Percentiles rank a stretch among this genome's conserved stretches.
These are phyloP conservation scores for Muscidifurax raptorellus DNA, from an alignment of 1,140 invertebrate species.

Conservation along the genomic window DNA sequence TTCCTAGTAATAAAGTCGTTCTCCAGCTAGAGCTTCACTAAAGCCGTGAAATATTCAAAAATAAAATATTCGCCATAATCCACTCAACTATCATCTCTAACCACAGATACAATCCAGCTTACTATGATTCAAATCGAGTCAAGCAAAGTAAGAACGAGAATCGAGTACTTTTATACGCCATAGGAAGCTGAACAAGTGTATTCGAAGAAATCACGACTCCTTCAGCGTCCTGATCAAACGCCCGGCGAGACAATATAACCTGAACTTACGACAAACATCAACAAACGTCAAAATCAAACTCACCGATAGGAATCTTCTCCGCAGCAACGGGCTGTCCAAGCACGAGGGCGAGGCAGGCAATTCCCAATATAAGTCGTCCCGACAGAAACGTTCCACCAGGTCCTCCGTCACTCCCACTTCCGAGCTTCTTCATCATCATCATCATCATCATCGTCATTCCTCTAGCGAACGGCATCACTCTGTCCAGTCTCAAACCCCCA, in stretches of 20 bases:
- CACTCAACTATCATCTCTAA: no score
- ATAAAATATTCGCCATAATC: not conserved
- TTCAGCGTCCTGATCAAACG: not conserved
- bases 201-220: not conserved
- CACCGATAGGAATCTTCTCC: conserved; percentile 72
- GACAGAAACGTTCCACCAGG: not conserved
- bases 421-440: not conserved
- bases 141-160: no score
- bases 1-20: no score
- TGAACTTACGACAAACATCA: not conserved
- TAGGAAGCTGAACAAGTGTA: no score
- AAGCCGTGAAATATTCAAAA: not conserved
- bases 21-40: no score
- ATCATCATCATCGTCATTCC: not conserved
- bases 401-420: not conserved
- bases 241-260: not conserved
- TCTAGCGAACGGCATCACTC: not conserved
- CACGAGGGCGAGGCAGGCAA: conserved; percentile 53
- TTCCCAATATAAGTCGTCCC: conserved; percentile 23
- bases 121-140: no score
- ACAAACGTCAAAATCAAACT: conserved; percentile 53
- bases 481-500: not conserved
- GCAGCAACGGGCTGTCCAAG: conserved; percentile 60
- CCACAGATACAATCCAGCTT: no score
- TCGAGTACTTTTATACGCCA: no score